These are phyloP conservation scores for Acomys russatus DNA, from an alignment of 2,797 vertebrate species.

Conservation along the genomic window DNA sequence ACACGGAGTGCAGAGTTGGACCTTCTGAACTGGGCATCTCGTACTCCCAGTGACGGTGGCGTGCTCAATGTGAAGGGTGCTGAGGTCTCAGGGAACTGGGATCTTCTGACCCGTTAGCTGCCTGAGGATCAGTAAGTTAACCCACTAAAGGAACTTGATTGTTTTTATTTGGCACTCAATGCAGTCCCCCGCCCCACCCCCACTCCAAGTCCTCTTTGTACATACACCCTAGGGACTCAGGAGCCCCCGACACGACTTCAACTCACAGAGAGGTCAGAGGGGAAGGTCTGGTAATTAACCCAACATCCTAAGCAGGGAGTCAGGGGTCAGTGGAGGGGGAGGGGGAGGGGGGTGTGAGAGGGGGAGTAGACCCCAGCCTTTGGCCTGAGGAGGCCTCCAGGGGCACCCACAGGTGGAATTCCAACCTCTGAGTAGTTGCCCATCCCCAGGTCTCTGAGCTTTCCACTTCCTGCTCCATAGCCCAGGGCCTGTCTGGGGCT, in stretches of 20 bases:
- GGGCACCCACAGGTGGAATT: conserved; percentile 77
- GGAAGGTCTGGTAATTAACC: conserved; percentile 90
- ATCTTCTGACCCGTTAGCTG: conserved; percentile 87
- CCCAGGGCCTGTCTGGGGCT: conserved; percentile 66
- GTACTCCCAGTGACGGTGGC: fast-evolving
- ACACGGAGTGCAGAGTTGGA: no score
- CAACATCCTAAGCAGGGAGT: conserved; percentile 84
- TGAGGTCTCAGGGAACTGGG: conserved; percentile 20
- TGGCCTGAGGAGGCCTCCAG: neutral
- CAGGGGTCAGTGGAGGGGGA: conserved; percentile 69
- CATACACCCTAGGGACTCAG: conserved; percentile 86
- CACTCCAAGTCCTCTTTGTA: conserved; percentile 85
- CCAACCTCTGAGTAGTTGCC: neutral
- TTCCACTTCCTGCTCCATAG: neutral
- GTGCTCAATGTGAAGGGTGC: neutral
- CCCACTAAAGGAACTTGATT: conserved; percentile 87
- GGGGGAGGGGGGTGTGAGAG: no score
- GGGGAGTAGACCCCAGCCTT: conserved; percentile 70
- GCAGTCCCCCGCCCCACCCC: neutral
- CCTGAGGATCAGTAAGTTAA: conserved; percentile 89
- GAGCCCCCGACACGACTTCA: conserved; percentile 90
- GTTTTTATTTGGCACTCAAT: conserved; percentile 86
- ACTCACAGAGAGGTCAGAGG: conserved; percentile 90
- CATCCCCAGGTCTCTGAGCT: neutral
- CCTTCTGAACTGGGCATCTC: neutral